A percentile compares a stretch with the other conserved stretches of the same genome.
Conservation (phyloP, 2,113 vertebrate species). For the Hemiscyllium ocellatum region DNA sequence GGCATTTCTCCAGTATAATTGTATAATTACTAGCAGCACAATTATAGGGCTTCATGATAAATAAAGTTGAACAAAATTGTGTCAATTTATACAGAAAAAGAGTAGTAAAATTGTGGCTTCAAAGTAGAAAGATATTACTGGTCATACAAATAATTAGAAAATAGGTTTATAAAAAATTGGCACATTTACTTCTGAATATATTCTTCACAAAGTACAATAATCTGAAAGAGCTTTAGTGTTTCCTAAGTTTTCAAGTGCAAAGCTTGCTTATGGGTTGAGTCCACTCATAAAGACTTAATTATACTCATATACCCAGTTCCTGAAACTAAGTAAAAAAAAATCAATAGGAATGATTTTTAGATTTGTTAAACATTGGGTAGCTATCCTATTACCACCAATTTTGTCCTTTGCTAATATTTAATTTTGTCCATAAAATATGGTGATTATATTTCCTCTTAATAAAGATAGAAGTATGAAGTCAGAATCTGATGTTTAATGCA, state of each 20-base stretch:
- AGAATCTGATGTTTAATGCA: neutral
- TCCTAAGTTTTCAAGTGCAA: neutral
- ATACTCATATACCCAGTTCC: neutral
- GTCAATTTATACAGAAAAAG: neutral
- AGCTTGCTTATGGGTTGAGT: neutral
- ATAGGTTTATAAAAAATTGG: neutral
- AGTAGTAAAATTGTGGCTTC: neutral
- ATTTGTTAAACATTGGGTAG: neutral
- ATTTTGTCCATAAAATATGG: neutral
- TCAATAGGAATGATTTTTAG: neutral
- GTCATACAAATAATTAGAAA: neutral
- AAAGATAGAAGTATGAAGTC: neutral
- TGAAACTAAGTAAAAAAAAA: neutral
- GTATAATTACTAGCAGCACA: neutral
- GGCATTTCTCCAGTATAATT: constrained; percentile 9
- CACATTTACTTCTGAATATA: neutral
- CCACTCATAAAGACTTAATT: neutral
- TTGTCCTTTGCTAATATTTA: neutral
- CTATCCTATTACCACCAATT: neutral
- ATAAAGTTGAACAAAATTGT: neutral
- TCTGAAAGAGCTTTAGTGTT: neutral
- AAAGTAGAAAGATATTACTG: neutral
- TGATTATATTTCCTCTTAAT: neutral
- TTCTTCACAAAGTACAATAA: neutral
- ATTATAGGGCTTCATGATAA: neutral